phyloP scores from a whole-genome alignment of 2,113 vertebrate species.

The Oryzias celebensis region DNA sequence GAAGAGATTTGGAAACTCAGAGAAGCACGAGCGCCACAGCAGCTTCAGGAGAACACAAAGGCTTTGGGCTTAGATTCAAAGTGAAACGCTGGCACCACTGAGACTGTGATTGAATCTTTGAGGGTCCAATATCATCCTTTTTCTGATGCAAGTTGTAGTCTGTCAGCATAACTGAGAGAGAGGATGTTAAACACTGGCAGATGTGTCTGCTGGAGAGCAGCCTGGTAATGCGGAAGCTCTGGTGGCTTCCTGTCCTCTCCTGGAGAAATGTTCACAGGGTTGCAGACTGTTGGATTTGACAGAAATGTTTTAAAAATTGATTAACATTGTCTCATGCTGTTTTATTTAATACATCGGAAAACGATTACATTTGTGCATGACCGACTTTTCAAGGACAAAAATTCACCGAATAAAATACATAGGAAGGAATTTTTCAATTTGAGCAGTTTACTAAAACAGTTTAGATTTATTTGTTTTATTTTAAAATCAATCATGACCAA shows the following conservation, averaged over 20 bases:
- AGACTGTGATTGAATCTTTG: slow-evolving; percentile 34
- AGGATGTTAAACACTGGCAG: slow-evolving; percentile 19
- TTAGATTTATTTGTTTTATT: too few species aligned
- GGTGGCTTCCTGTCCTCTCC: slow-evolving; percentile 9
- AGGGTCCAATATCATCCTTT: slow-evolving; percentile 28
- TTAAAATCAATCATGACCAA: too few species aligned
- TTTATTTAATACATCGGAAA: too few species aligned
- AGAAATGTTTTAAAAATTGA: too few species aligned
- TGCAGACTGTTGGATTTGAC: background rate
- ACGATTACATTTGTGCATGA: too few species aligned
- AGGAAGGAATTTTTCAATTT: too few species aligned
- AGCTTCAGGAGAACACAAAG: slow-evolving; percentile 37
- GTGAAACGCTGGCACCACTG: slow-evolving; percentile 30
- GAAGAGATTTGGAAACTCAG: slow-evolving; percentile 30
- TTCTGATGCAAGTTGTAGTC: slow-evolving; percentile 37
- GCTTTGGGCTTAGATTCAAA: slow-evolving; percentile 40
- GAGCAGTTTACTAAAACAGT: too few species aligned
- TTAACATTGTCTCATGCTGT: too few species aligned
- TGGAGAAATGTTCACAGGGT: slow-evolving; percentile 8
- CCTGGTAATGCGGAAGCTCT: slow-evolving; percentile 22
- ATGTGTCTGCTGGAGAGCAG: slow-evolving; percentile 19
- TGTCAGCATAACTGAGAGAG: slow-evolving; percentile 37
- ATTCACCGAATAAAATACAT: too few species aligned
- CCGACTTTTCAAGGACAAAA: too few species aligned
- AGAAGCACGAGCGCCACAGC: slow-evolving; percentile 17